phyloP scores from a whole-genome alignment of 1,140 invertebrate genomes.

The Drosophila miranda region DNA sequence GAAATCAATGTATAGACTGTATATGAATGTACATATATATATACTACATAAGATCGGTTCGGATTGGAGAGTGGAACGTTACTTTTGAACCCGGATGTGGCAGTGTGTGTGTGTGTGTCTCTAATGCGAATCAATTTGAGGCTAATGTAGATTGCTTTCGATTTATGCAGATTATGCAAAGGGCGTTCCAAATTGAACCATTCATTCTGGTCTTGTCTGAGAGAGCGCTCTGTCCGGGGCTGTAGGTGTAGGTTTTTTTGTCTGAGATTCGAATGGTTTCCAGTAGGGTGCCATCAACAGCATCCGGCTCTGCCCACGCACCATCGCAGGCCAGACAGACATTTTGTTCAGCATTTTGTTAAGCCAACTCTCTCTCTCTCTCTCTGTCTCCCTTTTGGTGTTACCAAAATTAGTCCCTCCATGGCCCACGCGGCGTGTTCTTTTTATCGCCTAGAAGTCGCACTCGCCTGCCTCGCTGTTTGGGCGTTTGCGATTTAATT shows the following conservation, averaged over 20 bases:
- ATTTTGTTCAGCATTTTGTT: slow-evolving; percentile 42
- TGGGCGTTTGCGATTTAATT: slow-evolving; percentile 71
- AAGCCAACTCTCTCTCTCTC: slow-evolving; percentile 27
- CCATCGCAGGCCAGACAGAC: slow-evolving; percentile 18
- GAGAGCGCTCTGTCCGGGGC: background rate
- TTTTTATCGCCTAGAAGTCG: slow-evolving; percentile 52
- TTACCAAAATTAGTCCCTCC: slow-evolving; percentile 16
- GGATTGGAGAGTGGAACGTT: slow-evolving; percentile 10
- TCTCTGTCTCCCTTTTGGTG: slow-evolving; percentile 24
- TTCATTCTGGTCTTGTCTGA: background rate
- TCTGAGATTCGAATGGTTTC: background rate
- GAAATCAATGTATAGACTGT: slow-evolving; percentile 15
- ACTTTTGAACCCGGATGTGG: slow-evolving; percentile 62
- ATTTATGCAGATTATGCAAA: slow-evolving; percentile 64
- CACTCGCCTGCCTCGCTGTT: slow-evolving; percentile 20
- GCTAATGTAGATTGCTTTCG: slow-evolving; percentile 56
- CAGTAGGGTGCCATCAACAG: slow-evolving; percentile 18
- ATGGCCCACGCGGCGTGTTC: slow-evolving; percentile 44
- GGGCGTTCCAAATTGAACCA: slow-evolving; percentile 27
- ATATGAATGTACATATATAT: background rate
- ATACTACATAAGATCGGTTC: background rate
- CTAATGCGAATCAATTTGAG: slow-evolving; percentile 60
- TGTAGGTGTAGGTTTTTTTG: slow-evolving; percentile 27
- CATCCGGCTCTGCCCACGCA: slow-evolving; percentile 49
- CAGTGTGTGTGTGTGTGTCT: slow-evolving; percentile 12